phyloP scores from a whole-genome alignment of 2,888 invertebrate species.

The Tridacna gigas region DNA sequence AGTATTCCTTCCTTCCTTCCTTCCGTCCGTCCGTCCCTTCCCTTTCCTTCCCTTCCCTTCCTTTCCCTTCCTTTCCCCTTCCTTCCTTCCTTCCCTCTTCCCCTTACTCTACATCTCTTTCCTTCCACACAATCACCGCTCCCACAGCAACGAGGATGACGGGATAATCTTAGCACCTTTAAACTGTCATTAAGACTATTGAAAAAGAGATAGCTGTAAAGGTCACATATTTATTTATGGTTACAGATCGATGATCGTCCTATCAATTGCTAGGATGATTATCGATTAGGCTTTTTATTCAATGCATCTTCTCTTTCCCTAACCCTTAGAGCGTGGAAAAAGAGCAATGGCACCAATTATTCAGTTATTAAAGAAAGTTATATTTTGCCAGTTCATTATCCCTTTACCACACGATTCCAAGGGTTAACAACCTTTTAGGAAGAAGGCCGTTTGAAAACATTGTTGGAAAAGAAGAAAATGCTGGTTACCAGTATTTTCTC shows the following conservation, averaged over 20 bases:
- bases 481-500: neutral
- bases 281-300: neutral
- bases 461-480: neutral
- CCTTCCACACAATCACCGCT: no score
- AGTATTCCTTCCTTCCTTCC: no score
- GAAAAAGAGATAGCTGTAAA: neutral
- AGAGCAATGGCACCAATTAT: no score
- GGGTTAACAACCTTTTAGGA: no score
- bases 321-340: no score
- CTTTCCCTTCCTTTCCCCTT: neutral
- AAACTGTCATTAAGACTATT: no score
- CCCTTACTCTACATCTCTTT: no score
- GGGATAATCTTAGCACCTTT: no score
- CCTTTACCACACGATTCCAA: neutral
- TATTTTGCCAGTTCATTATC: neutral
- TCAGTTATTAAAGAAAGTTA: no score
- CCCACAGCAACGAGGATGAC: no score
- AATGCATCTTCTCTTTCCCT: no score
- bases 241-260: slow-evolving; percentile 8
- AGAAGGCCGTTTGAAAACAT: neutral
- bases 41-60: neutral
- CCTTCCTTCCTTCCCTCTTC: neutral
- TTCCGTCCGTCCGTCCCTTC: neutral
- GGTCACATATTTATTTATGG: slow-evolving; percentile 28
- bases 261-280: slow-evolving; percentile 16